Base-by-base conservation (phyloP, 2,888 invertebrate genomes). In the Limulus polyphemus region DNA sequence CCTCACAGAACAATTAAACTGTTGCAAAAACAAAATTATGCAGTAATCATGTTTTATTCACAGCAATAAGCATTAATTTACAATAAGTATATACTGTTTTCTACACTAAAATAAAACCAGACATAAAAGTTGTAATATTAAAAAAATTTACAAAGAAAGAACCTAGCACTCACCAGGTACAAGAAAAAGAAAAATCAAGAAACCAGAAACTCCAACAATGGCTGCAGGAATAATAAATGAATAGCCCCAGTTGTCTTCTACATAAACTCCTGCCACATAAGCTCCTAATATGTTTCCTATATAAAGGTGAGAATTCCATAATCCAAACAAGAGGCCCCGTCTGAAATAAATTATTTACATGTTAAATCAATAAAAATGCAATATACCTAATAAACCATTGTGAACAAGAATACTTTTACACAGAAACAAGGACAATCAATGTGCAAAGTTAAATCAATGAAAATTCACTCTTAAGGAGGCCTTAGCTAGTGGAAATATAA, bases 221-320 rank as follows among this genome's bases (percentile, higher is more conserved):
- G 82, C 85, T 16, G 90, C 94, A 10, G 97, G 97, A 69, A 92
- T 85, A 57, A 93, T 85, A 77, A 97, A 97, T 48, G 93, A 93
- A 58, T 89, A 77, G 0, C 90, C 85, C 97, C 97, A 97, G 75
- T 91, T 85, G 0, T 75, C 78, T 74, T 90, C 89, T 12, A 95
- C 91, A 77, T 85, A 95, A 57, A 82, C 77, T 0, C 89, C 88
- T 0, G 97, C 93, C 71, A 97, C 86, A n/a, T 94, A 74, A 0
- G 89, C 84, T 74, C 94, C 94, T 62, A 95, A 75, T 72, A 97
- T 95, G 75, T 97, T 98, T 50, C 97, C 97, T 11, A 97, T 82
- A 0, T 93, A 93, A 0, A 95, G 95, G 72, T 97, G 95, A 0
- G 94, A 92, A 78, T 97, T 97, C 97, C 97, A 97, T 10, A 95